A percentile compares a stretch with the other conserved stretches of the same genome.
Evolutionary conservation across 2,888 invertebrate genomes (phyloP).

Genomic region (Clitarchus hookeri): DNA sequence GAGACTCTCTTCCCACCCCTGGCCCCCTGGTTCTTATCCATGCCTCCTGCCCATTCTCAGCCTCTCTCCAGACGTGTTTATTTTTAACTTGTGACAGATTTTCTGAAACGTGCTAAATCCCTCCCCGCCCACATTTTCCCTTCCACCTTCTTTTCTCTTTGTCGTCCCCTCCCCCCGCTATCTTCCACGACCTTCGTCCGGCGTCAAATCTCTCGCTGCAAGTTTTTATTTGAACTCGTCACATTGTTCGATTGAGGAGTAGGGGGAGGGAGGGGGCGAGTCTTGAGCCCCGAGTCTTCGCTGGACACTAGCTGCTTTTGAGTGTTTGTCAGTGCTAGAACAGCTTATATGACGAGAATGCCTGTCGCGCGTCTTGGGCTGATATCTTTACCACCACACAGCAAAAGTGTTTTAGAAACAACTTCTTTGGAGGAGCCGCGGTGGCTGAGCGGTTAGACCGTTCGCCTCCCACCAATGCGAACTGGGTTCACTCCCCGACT

Average conservation of each 20-base stretch:
- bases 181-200: not conserved
- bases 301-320: not conserved
- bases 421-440: too few relatives aligned
- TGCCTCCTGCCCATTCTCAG: not conserved
- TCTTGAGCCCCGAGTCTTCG: not conserved
- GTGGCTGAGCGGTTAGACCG: too few relatives aligned
- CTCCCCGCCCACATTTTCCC: not conserved
- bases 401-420: too few relatives aligned
- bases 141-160: not conserved
- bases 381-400: too few relatives aligned
- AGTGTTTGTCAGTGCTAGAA: not conserved
- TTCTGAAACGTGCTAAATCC: conserved; percentile 32
- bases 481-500: too few relatives aligned
- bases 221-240: conserved; percentile 14
- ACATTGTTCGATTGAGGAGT: not conserved
- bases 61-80: conserved; percentile 18
- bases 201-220: conserved; percentile 14
- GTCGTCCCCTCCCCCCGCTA: not conserved
- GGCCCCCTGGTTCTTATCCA: not conserved
- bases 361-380: too few relatives aligned
- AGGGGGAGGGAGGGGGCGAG: not conserved
- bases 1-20: not conserved
- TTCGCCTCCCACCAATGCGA: too few relatives aligned
- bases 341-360: not conserved
- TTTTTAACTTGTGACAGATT: conserved; percentile 29